Conservation (phyloP, 2,888 invertebrate genomes). For the Fissipunctia ypsillon region DNA sequence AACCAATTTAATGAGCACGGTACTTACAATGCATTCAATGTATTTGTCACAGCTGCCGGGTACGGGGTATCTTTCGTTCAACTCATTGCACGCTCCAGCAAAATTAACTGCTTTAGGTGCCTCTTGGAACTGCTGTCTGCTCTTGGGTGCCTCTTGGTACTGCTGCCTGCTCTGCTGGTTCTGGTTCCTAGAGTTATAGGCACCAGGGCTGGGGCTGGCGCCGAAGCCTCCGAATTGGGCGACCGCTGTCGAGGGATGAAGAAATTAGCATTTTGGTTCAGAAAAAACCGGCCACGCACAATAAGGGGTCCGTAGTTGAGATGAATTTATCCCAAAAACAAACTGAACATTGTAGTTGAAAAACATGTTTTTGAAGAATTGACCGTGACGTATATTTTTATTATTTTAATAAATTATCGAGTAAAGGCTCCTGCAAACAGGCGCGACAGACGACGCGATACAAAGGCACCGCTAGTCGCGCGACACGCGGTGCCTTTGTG, state of each 20-base stretch:
- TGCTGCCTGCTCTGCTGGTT: constrained; percentile 55
- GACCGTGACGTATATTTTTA: too few relatives aligned
- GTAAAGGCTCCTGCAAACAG: too few relatives aligned
- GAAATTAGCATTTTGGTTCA: constrained; percentile 2
- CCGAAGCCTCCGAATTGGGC: constrained; percentile 73
- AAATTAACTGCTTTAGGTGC: constrained; percentile 56
- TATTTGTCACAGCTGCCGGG: constrained; percentile 94
- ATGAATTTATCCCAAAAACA: too few relatives aligned
- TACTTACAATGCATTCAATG: constrained; percentile 92
- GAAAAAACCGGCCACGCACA: too few relatives aligned
- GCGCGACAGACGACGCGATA: too few relatives aligned
- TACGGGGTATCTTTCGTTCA: constrained; percentile 92
- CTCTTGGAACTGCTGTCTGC: constrained; percentile 67
- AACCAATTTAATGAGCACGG: too few relatives aligned
- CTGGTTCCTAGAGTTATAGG: constrained; percentile 51
- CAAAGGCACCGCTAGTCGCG: too few relatives aligned
- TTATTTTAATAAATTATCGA: too few relatives aligned
- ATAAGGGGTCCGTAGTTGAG: too few relatives aligned
- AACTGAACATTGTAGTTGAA: too few relatives aligned
- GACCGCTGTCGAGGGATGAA: constrained; percentile 70
- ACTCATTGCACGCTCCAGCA: constrained; percentile 91
- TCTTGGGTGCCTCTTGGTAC: constrained; percentile 24
- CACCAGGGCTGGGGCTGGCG: constrained; percentile 30
- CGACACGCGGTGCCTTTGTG: too few relatives aligned
- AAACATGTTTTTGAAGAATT: too few relatives aligned